Evolutionary conservation across 2,797 vertebrate species (phyloP).

Genomic region (Manis pentadactyla): DNA sequence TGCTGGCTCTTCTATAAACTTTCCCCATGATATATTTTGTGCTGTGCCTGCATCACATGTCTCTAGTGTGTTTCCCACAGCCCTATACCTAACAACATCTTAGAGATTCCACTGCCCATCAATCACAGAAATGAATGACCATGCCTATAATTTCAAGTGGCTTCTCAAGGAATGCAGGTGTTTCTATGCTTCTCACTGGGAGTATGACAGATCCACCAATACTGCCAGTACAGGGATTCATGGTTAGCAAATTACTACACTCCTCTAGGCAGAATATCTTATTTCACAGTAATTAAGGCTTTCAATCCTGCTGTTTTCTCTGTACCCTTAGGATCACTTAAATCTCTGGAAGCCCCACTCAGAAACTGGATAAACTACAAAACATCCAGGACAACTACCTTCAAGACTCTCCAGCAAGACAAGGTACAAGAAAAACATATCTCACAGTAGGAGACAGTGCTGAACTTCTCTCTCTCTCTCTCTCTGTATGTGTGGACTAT

Average conservation of each 20-base stretch:
- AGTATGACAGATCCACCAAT: neutral
- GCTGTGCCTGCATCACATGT: neutral
- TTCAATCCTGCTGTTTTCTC: neutral
- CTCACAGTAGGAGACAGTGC: neutral
- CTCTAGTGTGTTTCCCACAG: neutral
- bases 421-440: neutral
- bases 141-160: neutral
- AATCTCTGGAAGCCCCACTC: neutral
- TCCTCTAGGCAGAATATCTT: neutral
- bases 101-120: neutral
- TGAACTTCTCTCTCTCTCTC: neutral
- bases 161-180: neutral
- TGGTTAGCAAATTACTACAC: neutral
- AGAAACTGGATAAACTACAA: neutral
- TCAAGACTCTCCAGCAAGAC: neutral
- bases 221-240: neutral
- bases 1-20: neutral
- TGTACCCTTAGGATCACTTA: neutral
- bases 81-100: neutral
- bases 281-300: neutral
- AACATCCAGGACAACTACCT: neutral
- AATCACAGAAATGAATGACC: neutral
- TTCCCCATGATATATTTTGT: neutral
- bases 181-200: neutral
- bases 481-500: neutral